These are phyloP conservation scores for Latrodectus hesperus DNA, from an alignment of 2,888 invertebrate species.

Conservation along the genomic window DNA sequence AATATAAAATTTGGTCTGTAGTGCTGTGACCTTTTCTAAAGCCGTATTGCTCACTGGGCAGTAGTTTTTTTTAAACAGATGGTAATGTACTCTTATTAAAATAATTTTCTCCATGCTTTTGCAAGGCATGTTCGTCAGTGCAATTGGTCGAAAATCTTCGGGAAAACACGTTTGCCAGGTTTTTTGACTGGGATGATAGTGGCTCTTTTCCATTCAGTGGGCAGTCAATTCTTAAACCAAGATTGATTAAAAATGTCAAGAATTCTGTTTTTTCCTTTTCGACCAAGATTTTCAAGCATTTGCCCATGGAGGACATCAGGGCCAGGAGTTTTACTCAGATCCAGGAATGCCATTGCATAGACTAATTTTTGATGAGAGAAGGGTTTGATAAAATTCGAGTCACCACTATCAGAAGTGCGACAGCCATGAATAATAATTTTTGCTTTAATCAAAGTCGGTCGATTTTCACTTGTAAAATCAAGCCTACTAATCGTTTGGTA, in stretches of 20 bases:
- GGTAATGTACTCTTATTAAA: too few species aligned
- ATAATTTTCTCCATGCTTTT: too few species aligned
- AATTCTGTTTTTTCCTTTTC: conserved; percentile 22
- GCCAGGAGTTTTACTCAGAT: too few species aligned
- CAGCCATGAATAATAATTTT: conserved; percentile 24
- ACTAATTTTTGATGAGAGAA: conserved; percentile 16
- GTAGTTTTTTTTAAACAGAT: not conserved
- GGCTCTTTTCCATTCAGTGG: too few species aligned
- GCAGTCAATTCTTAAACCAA: conserved; percentile 5
- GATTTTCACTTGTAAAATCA: too few species aligned
- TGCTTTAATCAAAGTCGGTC: conserved; percentile 28
- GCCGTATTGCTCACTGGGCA: conserved; percentile 11
- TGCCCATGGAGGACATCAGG: conserved; percentile 20
- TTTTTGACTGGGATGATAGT: conserved; percentile 24
- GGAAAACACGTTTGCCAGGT: conserved; percentile 1
- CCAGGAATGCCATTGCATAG: conserved; percentile 7
- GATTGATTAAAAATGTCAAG: conserved; percentile 20
- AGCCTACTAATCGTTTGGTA: conserved; percentile 4
- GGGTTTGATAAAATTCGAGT: too few species aligned
- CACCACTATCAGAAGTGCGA: conserved; percentile 24
- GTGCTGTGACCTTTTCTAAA: conserved; percentile 10
- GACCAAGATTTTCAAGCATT: conserved; percentile 25
- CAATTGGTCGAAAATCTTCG: conserved; percentile 13
- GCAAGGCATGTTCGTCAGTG: too few species aligned
- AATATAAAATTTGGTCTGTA: conserved; percentile 25